Evolutionary conservation across 2,888 invertebrate species (phyloP).

Genomic region (Eupithecia insigniata): DNA sequence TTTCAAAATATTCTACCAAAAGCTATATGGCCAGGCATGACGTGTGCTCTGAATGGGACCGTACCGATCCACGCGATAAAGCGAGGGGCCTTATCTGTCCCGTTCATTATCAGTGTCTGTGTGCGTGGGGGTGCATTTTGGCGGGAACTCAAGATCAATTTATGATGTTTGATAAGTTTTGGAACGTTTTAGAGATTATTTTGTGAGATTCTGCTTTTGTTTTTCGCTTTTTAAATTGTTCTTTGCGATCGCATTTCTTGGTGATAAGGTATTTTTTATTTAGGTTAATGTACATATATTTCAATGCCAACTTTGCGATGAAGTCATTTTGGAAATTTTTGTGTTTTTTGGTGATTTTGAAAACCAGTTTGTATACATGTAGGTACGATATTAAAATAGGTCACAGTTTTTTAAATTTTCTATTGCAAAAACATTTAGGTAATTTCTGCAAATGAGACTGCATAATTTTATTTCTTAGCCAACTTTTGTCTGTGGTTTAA

Average conservation of each 20-base stretch:
- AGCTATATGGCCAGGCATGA: slow-evolving; percentile 49
- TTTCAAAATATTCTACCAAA: slow-evolving; percentile 24
- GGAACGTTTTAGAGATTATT: slow-evolving; percentile 12
- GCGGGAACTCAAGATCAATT: slow-evolving; percentile 39
- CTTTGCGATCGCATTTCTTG: neutral
- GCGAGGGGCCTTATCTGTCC: slow-evolving; percentile 60
- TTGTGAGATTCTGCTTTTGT: neutral
- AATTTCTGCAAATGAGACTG: no score
- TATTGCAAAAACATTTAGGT: no score
- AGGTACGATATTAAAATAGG: no score
- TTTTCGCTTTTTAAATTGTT: neutral
- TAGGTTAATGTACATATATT: neutral
- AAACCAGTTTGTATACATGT: no score
- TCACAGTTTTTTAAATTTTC: no score
- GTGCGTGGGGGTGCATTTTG: slow-evolving; percentile 43
- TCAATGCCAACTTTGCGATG: neutral
- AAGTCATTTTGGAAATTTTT: neutral
- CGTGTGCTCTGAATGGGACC: slow-evolving; percentile 59
- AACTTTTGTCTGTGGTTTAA: no score
- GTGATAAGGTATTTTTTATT: no score
- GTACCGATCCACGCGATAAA: slow-evolving; percentile 65
- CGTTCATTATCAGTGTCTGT: slow-evolving; percentile 72
- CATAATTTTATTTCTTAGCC: no score
- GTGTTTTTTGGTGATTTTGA: neutral
- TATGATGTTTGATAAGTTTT: slow-evolving; percentile 32